Conservation (phyloP, 2,113 vertebrate species). For the Marcusenius ussheri region DNA sequence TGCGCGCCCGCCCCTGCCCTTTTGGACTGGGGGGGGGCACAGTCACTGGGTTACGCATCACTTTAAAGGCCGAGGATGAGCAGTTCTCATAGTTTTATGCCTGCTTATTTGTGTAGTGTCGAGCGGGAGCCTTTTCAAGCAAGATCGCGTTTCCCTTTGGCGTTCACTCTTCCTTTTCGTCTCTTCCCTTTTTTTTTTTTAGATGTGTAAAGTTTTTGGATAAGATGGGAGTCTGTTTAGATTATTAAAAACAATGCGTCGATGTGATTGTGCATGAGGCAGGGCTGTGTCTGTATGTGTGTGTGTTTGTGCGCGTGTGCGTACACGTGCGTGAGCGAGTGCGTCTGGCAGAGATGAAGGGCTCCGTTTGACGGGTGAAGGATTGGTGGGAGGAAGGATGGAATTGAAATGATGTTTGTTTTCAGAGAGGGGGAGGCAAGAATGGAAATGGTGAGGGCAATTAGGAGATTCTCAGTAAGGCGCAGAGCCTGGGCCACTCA, state of each 20-base stretch:
- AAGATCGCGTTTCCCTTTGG: conserved; percentile 46
- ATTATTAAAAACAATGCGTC: conserved; percentile 21
- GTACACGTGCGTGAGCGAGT: not conserved
- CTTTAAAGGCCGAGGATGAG: conserved; percentile 46
- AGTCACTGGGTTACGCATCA: conserved; percentile 40
- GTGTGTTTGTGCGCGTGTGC: not conserved
- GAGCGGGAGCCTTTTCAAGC: conserved; percentile 44
- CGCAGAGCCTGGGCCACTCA: not conserved
- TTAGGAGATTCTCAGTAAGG: not conserved
- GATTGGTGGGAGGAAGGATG: conserved; percentile 10
- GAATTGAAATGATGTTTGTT: conserved; percentile 18
- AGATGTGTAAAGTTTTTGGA: conserved; percentile 11
- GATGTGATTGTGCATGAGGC: not conserved
- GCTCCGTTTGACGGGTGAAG: conserved; percentile 36
- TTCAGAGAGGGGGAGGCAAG: conserved; percentile 9
- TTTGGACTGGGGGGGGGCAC: conserved; percentile 17
- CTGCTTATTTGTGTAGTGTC: conserved; percentile 50
- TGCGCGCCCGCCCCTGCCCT: conserved; percentile 20
- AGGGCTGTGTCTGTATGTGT: not conserved
- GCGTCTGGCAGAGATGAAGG: conserved; percentile 24
- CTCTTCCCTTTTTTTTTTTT: not conserved
- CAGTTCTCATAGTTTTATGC: conserved; percentile 50
- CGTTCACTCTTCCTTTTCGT: conserved; percentile 20
- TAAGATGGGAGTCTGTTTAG: conserved; percentile 26
- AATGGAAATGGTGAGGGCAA: conserved; percentile 6